phyloP scores from a whole-genome alignment of 1,140 invertebrate species.

The Caenorhabditis latens region DNA sequence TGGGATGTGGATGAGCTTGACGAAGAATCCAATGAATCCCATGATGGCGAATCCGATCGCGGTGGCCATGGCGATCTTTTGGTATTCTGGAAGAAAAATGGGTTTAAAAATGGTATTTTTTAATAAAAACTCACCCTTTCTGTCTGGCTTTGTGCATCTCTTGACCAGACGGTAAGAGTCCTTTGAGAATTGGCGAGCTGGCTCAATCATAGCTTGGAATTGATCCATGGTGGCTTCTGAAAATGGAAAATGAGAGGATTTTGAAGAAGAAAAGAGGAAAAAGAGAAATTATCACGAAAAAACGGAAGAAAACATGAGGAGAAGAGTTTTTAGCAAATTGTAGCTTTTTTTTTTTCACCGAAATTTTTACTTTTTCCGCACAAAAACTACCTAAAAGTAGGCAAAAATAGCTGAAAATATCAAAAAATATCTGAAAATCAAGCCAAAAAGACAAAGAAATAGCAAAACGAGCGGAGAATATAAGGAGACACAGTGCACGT shows the following conservation, averaged over 20 bases:
- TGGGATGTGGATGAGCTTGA: conserved; percentile 99
- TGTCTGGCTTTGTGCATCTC: conserved; percentile 98
- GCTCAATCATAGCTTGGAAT: conserved; percentile 92
- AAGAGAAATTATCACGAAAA: not conserved
- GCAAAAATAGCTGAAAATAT: not conserved
- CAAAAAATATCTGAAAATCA: not conserved
- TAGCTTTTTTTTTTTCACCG: not conserved
- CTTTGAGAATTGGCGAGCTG: conserved; percentile 94
- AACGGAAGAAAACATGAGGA: too few species aligned
- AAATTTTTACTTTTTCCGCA: too few species aligned
- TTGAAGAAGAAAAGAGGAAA: not conserved
- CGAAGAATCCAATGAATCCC: conserved; percentile 99
- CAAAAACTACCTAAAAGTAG: not conserved
- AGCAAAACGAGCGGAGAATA: not conserved
- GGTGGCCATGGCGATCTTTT: conserved; percentile 99
- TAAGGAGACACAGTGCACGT: not conserved
- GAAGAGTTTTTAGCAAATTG: not conserved
- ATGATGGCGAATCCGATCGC: conserved; percentile 99
- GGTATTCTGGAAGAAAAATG: conserved; percentile 88
- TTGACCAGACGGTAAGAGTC: conserved; percentile 95
- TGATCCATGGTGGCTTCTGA: conserved; percentile 88
- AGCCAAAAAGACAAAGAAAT: not conserved
- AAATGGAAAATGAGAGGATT: not conserved
- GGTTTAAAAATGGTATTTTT: not conserved
- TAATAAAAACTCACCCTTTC: conserved; percentile 85